Percentiles rank a stretch among this genome's conserved stretches.
These are phyloP conservation scores for Ranitomeya variabilis DNA, from an alignment of 2,113 vertebrate genomes.

Conservation along the genomic window DNA sequence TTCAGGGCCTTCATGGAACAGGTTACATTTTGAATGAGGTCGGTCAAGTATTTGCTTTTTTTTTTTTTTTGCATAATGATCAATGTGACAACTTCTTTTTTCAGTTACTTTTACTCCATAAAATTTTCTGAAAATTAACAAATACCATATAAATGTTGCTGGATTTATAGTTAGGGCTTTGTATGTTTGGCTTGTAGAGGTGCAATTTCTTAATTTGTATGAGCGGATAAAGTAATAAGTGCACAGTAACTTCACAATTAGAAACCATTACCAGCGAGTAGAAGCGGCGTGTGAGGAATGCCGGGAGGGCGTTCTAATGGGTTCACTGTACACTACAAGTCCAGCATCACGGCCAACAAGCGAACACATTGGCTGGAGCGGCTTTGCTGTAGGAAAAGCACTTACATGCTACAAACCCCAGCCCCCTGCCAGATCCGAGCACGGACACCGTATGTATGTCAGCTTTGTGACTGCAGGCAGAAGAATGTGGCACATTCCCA, in stretches of 20 bases:
- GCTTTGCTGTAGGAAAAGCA: not conserved
- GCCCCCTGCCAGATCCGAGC: not conserved
- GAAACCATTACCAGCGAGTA: conserved; percentile 6
- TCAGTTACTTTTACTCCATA: too few species aligned
- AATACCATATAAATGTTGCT: not conserved
- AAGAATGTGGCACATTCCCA: conserved; percentile 26
- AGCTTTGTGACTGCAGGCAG: not conserved
- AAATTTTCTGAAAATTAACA: not conserved
- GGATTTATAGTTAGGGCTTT: not conserved
- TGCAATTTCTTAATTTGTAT: not conserved
- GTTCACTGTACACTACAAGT: not conserved
- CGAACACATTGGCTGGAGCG: not conserved
- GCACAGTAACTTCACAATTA: not conserved
- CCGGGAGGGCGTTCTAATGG: not conserved
- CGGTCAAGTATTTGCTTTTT: too few species aligned
- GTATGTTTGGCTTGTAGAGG: not conserved
- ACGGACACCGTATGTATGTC: not conserved
- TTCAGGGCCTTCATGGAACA: too few species aligned
- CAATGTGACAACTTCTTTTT: too few species aligned
- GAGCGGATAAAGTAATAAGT: not conserved
- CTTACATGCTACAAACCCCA: conserved; percentile 27
- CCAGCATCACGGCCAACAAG: not conserved
- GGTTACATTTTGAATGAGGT: too few species aligned
- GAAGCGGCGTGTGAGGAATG: conserved; percentile 18
- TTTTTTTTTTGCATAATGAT: too few species aligned